These are phyloP conservation scores for Smutsia gigantea DNA, from an alignment of 2,797 vertebrate genomes.

Conservation along the genomic window DNA sequence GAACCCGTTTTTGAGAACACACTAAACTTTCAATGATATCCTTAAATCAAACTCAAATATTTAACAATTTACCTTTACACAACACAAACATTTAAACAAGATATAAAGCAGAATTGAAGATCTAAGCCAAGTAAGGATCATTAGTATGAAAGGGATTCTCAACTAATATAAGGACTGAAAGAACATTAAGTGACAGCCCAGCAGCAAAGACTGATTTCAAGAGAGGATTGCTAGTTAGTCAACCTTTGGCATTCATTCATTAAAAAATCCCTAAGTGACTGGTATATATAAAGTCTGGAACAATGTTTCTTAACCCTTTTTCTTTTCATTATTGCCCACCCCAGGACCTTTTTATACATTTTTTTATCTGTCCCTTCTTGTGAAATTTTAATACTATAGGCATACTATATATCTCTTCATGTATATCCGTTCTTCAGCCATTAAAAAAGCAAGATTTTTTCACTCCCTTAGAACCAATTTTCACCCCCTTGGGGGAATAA, in stretches of 20 bases:
- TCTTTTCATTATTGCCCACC: neutral
- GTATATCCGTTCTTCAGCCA: neutral
- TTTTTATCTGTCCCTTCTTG: neutral
- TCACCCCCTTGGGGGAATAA: neutral
- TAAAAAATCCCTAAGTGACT: neutral
- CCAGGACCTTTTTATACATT: neutral
- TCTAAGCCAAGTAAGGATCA: neutral
- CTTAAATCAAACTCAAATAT: constrained; percentile 15
- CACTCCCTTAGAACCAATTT: neutral
- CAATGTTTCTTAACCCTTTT: neutral
- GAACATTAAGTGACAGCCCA: neutral
- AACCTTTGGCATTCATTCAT: neutral
- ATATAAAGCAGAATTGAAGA: neutral
- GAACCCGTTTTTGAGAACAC: neutral
- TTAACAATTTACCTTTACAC: neutral
- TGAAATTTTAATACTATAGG: neutral
- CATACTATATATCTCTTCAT: neutral
- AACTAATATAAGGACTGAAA: neutral
- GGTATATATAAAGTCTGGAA: neutral
- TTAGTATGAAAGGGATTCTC: neutral
- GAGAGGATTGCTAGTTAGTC: neutral
- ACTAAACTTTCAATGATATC: neutral
- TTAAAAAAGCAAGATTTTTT: neutral
- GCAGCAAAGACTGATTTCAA: neutral
- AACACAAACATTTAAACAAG: neutral